Conservation (phyloP, 2,888 invertebrate species). For the Embidobia sp. region DNA sequence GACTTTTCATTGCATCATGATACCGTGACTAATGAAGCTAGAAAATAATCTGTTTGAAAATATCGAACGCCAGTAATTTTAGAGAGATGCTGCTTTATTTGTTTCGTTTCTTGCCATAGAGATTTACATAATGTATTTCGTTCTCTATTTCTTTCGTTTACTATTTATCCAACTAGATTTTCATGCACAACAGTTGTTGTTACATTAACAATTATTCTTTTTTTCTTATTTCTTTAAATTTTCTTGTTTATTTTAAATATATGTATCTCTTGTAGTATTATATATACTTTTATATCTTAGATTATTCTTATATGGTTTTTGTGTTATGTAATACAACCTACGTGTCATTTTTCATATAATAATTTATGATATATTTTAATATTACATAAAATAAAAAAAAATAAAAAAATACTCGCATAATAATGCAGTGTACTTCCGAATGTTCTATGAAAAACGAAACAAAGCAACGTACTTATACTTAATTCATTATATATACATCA, state of each 20-base stretch:
- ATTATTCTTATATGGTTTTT: conserved; percentile 63
- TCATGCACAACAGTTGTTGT: conserved; percentile 66
- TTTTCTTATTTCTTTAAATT: conserved; percentile 27
- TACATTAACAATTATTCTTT: conserved; percentile 63
- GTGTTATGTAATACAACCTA: conserved; percentile 66
- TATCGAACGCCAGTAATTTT: conserved; percentile 62
- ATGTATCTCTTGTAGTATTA: conserved; percentile 67
- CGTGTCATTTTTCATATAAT: conserved; percentile 64
- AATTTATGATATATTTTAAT: conserved; percentile 66
- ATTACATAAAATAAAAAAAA: conserved; percentile 59
- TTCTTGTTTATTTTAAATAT: conserved; percentile 63
- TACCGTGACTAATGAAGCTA: conserved; percentile 40
- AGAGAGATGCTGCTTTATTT: conserved; percentile 63
- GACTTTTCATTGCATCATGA: conserved; percentile 31
- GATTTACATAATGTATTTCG: conserved; percentile 65
- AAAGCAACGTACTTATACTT: conserved; percentile 34
- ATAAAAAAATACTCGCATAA: conserved; percentile 44
- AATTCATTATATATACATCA: conserved; percentile 16
- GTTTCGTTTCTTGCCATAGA: conserved; percentile 63
- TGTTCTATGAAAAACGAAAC: conserved; percentile 57
- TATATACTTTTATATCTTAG: conserved; percentile 65
- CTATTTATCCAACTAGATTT: conserved; percentile 67
- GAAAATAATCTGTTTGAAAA: conserved; percentile 45
- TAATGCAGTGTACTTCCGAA: conserved; percentile 45
- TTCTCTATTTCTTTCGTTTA: conserved; percentile 63